Conservation (phyloP, 2,113 vertebrate species). For the Cisticola juncidis region DNA sequence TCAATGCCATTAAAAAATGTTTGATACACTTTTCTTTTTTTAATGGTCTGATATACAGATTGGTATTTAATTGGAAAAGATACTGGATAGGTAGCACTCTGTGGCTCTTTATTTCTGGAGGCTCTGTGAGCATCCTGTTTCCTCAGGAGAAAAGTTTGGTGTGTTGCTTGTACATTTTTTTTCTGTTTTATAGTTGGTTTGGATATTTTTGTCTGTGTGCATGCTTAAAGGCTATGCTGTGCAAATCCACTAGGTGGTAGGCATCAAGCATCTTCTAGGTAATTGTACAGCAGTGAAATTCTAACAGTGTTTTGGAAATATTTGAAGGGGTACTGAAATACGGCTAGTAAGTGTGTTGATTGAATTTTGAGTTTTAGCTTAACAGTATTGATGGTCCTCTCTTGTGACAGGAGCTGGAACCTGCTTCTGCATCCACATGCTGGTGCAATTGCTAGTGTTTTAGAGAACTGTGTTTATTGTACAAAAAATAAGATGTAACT, state of each 20-base stretch:
- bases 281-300: neutral
- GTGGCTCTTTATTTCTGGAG: neutral
- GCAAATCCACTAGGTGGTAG: slow-evolving; percentile 61
- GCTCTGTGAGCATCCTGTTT: neutral
- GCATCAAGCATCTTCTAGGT: neutral
- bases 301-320: neutral
- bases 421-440: neutral
- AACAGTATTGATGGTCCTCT: neutral
- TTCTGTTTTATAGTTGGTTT: neutral
- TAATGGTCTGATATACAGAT: neutral
- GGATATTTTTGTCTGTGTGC: neutral
- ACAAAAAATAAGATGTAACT: neutral
- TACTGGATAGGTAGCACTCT: neutral
- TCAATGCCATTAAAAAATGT: neutral
- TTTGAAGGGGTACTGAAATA: neutral
- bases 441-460: neutral
- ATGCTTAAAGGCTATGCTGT: neutral
- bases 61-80: neutral
- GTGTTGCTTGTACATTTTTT: neutral
- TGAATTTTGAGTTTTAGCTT: neutral
- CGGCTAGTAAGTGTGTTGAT: neutral
- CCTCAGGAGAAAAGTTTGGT: neutral
- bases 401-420: neutral
- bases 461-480: neutral
- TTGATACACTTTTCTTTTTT: neutral